A percentile compares a stretch with the other conserved stretches of the same genome.
Evolutionary conservation across 2,797 vertebrate species (phyloP).

Genomic region (Anisognathus igniventris): DNA sequence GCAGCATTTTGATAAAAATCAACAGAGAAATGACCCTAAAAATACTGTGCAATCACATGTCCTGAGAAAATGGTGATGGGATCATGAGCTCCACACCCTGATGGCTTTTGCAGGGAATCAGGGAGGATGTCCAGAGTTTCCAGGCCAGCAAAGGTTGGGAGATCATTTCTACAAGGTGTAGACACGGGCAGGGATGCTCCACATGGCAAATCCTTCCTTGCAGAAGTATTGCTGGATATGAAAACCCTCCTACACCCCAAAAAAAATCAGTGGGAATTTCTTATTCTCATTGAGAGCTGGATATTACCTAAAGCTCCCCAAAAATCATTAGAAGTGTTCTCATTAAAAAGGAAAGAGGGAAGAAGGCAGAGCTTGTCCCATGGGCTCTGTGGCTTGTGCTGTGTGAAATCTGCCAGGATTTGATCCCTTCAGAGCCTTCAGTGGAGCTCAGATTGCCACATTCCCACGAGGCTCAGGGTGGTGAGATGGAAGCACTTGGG

Average conservation of each 20-base stretch:
- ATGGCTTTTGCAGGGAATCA: neutral
- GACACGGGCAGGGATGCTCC: accelerated
- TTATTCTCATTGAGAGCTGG: neutral
- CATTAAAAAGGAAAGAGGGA: neutral
- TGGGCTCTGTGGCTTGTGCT: neutral
- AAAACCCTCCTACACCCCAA: neutral
- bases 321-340: neutral
- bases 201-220: neutral
- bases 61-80: neutral
- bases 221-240: neutral
- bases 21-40: neutral
- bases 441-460: neutral
- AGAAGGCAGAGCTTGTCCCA: neutral
- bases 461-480: neutral
- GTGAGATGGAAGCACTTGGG: accelerated
- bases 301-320: neutral
- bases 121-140: neutral
- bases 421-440: neutral
- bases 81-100: neutral
- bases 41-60: neutral
- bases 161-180: neutral
- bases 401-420: neutral
- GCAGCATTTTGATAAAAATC: neutral
- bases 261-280: neutral
- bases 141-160: neutral